A percentile compares a stretch with the other conserved stretches of the same genome.
phyloP scores from a whole-genome alignment of 92 coral and sea anemone genomes.

The Hydrozoanthus gracilis region DNA sequence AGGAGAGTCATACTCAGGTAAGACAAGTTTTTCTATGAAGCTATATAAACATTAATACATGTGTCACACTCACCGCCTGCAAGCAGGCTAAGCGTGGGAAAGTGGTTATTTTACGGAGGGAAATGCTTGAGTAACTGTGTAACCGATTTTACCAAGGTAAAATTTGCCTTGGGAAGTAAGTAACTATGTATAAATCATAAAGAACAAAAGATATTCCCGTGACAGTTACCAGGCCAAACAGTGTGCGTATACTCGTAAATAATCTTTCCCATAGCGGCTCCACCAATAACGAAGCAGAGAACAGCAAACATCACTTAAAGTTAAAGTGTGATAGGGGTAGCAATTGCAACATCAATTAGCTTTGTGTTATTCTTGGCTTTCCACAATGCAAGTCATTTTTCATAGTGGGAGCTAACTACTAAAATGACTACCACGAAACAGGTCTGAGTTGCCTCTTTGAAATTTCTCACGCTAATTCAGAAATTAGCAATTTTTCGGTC shows the following conservation, averaged over 20 bases:
- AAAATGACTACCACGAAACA: too few relatives aligned
- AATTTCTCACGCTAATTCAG: too few relatives aligned
- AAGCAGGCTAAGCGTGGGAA: conserved; percentile 16
- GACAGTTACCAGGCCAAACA: conserved; percentile 61
- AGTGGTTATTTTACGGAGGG: conserved; percentile 34
- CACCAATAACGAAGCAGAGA: conserved; percentile 51
- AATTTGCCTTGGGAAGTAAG: conserved; percentile 56
- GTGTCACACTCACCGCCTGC: too few relatives aligned
- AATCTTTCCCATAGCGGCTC: conserved; percentile 58
- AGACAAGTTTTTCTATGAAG: too few relatives aligned
- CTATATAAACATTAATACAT: too few relatives aligned
- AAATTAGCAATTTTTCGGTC: too few relatives aligned
- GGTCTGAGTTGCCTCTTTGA: too few relatives aligned
- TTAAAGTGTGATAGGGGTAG: background rate
- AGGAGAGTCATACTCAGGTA: too few relatives aligned
- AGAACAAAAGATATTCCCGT: conserved; percentile 61
- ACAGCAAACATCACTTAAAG: conserved; percentile 17
- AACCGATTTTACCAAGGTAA: conserved; percentile 56
- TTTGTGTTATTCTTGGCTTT: too few relatives aligned
- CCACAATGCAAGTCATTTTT: too few relatives aligned
- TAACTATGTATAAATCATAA: conserved; percentile 67
- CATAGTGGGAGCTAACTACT: too few relatives aligned
- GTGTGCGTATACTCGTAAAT: conserved; percentile 47
- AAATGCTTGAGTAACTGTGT: conserved; percentile 38
- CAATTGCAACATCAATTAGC: too few relatives aligned